Conservation (phyloP, 1,140 invertebrate species). For the Drosophila dunni region DNA sequence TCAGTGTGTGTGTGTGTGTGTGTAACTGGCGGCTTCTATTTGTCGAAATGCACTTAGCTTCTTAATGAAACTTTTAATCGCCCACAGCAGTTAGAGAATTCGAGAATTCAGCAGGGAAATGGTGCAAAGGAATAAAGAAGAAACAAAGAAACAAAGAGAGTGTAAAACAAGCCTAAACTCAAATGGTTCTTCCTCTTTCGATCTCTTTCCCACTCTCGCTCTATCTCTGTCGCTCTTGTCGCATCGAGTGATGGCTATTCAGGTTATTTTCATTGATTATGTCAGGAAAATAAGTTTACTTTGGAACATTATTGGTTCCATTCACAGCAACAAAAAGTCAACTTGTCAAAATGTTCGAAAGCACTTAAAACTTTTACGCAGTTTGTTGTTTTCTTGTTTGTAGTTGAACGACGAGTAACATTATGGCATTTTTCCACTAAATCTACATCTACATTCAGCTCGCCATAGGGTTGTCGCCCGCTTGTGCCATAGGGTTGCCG, state of each 20-base stretch:
- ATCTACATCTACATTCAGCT: slow-evolving; percentile 38
- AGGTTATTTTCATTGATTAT: slow-evolving; percentile 64
- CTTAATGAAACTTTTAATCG: slow-evolving; percentile 30
- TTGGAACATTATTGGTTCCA: slow-evolving; percentile 64
- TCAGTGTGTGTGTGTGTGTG: background rate
- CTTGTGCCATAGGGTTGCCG: slow-evolving; percentile 5
- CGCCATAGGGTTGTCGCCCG: slow-evolving; percentile 19
- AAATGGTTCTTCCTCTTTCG: background rate
- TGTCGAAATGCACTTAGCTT: slow-evolving; percentile 28
- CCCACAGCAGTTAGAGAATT: slow-evolving; percentile 10
- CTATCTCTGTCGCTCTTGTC: background rate
- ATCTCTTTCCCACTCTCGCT: background rate
- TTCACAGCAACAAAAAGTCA: slow-evolving; percentile 66
- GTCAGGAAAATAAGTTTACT: slow-evolving; percentile 62
- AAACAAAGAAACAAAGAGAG: slow-evolving; percentile 7
- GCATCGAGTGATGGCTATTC: slow-evolving; percentile 35
- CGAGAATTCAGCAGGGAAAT: background rate
- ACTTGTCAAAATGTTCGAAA: slow-evolving; percentile 74
- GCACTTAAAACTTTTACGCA: slow-evolving; percentile 75
- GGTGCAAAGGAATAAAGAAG: background rate
- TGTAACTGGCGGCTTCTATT: slow-evolving; percentile 8
- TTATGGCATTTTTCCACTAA: slow-evolving; percentile 65
- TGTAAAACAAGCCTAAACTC: slow-evolving; percentile 2
- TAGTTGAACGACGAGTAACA: slow-evolving; percentile 44
- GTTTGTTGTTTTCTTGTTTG: slow-evolving; percentile 61